Evolutionary conservation across 2,888 invertebrate species (phyloP).

Genomic region (Drosophila eohydei): DNA sequence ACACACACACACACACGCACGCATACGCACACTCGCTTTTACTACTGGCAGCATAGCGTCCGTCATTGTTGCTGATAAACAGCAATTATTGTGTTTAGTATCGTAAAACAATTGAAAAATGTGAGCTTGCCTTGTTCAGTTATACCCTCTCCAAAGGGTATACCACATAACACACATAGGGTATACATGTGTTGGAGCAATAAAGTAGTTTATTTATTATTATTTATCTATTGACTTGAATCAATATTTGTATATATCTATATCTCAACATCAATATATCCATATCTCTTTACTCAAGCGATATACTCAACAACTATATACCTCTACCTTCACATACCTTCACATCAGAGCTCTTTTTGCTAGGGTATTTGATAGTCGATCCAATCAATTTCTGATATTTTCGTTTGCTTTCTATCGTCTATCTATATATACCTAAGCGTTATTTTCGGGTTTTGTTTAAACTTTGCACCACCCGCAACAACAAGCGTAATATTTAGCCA

Average conservation of each 20-base stretch:
- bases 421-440: slow-evolving; percentile 1
- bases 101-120: slow-evolving; percentile 63
- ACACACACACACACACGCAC: slow-evolving; percentile 12
- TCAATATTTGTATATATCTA: not conserved
- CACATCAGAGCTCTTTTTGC: too few relatives aligned
- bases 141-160: not conserved
- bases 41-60: slow-evolving; percentile 30
- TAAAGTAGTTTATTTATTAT: not conserved
- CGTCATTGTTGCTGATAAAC: slow-evolving; percentile 66
- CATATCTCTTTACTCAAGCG: not conserved
- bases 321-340: not conserved
- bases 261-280: not conserved
- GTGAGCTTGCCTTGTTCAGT: slow-evolving; percentile 46
- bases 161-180: not conserved
- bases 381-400: not conserved
- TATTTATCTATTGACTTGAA: not conserved
- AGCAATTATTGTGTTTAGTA: slow-evolving; percentile 49
- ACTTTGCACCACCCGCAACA: slow-evolving; percentile 62
- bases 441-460: slow-evolving; percentile 41
- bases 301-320: not conserved
- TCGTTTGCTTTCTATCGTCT: not conserved
- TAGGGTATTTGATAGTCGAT: not conserved
- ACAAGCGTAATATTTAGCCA: slow-evolving; percentile 44
- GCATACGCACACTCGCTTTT: not conserved
- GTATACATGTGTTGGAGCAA: not conserved